Base-by-base conservation (phyloP, 2,888 invertebrate genomes). In the Trimorus sp. region DNA sequence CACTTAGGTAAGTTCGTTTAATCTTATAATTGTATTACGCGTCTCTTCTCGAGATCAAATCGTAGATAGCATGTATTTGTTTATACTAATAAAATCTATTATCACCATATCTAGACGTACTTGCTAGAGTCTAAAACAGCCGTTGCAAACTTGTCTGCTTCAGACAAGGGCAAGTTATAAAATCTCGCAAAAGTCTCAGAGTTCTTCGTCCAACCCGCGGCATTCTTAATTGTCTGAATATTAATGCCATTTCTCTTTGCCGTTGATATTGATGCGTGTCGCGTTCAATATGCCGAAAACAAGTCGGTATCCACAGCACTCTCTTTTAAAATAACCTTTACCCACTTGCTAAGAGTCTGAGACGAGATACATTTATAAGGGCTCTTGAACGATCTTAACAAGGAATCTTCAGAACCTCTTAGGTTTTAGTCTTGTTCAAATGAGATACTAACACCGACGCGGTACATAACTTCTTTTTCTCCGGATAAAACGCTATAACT, bases 381-480 rank as follows among this genome's bases (percentile, higher is more conserved):
- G 14, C 36, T 53, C 45, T 73, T 62, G 9, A 63, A 15, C 3
- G 62, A 38, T 9, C 63, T 54, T 4, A 73, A 73, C 26, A 73
- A 62, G 12, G 15, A n/a, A 7, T 70, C 53, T 16, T 45, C 56
- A 7, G 75, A 14, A 0, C 62, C 78, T 56, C 83, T 54, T 9
- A 81, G 37, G 1, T 70, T 8, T 7, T 66, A 6, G 66, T 65
- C 38, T 36, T 51, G 8, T 66, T 40, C 26, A 68, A 37, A 54
- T 76, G 69, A 53, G 0, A 9, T 16, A 51, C n/a, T 14, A 76
- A 26, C 0, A 54, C 15, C 38, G 68, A 68, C 9, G 77, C 85
- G 4, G 84, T 70, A 15, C 84, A 85, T 37, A 84, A 15, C 16
- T 62, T 70, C 16, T 8, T 5, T 42, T 77, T 15, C 48, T 56